phyloP scores from a whole-genome alignment of 2,113 vertebrate species.

The Dasyurus viverrinus region DNA sequence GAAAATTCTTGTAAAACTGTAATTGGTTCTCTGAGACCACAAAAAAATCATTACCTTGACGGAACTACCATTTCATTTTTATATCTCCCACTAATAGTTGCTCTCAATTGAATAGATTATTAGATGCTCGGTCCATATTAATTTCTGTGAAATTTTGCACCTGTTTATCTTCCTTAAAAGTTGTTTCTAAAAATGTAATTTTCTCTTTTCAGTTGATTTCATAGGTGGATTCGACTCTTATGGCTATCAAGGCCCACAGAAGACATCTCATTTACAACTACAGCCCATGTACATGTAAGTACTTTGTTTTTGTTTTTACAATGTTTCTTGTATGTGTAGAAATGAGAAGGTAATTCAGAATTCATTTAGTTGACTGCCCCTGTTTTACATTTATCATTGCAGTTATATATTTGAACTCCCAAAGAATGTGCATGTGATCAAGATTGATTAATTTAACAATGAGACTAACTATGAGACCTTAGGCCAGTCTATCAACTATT shows the following conservation, averaged over 20 bases:
- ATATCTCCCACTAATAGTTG: slow-evolving; percentile 44
- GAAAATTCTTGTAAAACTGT: slow-evolving; percentile 41
- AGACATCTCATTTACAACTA: slow-evolving; percentile 98
- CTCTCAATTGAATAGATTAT: slow-evolving; percentile 70
- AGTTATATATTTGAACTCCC: neutral
- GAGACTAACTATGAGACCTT: neutral
- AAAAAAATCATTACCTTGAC: neutral
- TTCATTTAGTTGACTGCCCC: neutral
- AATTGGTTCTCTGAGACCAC: slow-evolving; percentile 28
- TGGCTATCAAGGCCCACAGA: slow-evolving; percentile 99
- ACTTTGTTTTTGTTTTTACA: slow-evolving; percentile 53
- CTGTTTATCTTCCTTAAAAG: slow-evolving; percentile 63
- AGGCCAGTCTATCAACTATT: neutral
- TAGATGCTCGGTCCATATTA: slow-evolving; percentile 42
- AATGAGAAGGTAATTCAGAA: slow-evolving; percentile 11
- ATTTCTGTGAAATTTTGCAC: slow-evolving; percentile 22
- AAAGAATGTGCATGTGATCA: neutral
- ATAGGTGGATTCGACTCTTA: slow-evolving; percentile 99
- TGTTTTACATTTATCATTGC: neutral
- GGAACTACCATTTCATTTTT: slow-evolving; percentile 57
- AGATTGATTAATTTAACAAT: neutral
- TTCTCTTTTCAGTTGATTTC: slow-evolving; percentile 93
- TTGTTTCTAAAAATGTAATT: slow-evolving; percentile 75
- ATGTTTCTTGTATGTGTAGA: slow-evolving; percentile 2
- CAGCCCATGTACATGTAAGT: slow-evolving; percentile 99